Base-by-base conservation (phyloP, 2,888 invertebrate species). In the Agriopis marginaria region DNA sequence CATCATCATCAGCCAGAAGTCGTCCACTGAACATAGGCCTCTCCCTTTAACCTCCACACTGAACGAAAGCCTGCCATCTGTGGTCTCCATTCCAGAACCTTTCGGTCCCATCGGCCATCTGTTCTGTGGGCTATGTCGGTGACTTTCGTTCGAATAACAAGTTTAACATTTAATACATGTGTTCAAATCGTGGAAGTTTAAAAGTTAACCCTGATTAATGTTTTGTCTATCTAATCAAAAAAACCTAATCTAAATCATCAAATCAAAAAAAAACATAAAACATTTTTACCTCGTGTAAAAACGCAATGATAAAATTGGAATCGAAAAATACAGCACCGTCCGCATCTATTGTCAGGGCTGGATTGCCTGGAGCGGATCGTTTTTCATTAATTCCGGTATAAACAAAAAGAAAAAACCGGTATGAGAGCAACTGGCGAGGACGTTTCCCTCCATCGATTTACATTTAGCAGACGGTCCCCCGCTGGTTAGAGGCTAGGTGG, bases 331-430 rank as follows among this genome's bases (percentile, higher is more conserved):
- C 62, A n/a, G 14, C 32, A 17, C 45, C 40, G 7, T 42, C 12
- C 5, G 51, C 32, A 32, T 51, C 40, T 62, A 69, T 56, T 64
- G 68, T 64, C 58, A 50, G 32, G 53, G 40, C 23, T 49, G 53
- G 65, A 58, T 42, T 53, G 64, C 79, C 76, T 42, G 66, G 62
- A 67, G 72, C 73, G 73, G 77, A 71, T 75, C 56, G 81, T 85
- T 88, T 89, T 88, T 86, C 86, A 90, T 89, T 88, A 88, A 86
- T 87, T 83, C 84, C 77, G 76, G 82, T 72, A 82, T 83, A 86
- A 85, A 87, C 76, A 86, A 86, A 86, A 85, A 77, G 75, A 79
- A 87, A 86, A 84, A 77, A 73, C 62, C 66, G 78, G 79, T 84
- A 82, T 78, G 78, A 81, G 77, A 84, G 72, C 80, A 77, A 80